Conservation (phyloP, 2,888 invertebrate genomes). For the Drosophila eohydei region DNA sequence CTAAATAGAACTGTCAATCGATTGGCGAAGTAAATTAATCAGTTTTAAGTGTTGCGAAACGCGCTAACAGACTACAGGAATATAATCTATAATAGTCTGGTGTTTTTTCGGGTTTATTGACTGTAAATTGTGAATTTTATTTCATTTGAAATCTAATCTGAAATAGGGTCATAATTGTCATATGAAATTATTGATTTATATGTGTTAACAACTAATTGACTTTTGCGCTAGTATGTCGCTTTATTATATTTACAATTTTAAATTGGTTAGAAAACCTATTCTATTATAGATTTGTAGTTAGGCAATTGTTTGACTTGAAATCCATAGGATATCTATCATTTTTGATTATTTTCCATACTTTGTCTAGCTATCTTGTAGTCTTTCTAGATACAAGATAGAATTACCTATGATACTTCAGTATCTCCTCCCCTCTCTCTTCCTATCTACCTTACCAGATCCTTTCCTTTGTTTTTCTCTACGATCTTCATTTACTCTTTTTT, state of each 20-base stretch:
- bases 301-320: background rate
- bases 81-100: background rate
- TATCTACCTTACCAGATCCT: too few relatives aligned
- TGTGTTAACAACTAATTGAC: background rate
- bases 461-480: background rate
- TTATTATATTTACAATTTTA: too few relatives aligned
- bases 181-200: constrained; percentile 8
- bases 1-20: constrained; percentile 8
- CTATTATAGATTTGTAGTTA: background rate
- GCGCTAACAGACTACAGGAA: background rate
- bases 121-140: background rate
- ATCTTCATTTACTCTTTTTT: background rate
- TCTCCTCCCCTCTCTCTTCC: too few relatives aligned
- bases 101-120: background rate
- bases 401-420: too few relatives aligned
- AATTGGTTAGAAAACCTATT: background rate
- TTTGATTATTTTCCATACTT: background rate
- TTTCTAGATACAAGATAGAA: background rate
- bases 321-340: background rate
- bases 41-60: background rate
- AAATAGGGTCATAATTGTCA: constrained; percentile 5
- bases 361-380: background rate
- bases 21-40: constrained; percentile 29
- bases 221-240: background rate
- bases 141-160: constrained; percentile 22